Base-by-base conservation (phyloP, 2,797 vertebrate species). In the Notolabrus celidotus region DNA sequence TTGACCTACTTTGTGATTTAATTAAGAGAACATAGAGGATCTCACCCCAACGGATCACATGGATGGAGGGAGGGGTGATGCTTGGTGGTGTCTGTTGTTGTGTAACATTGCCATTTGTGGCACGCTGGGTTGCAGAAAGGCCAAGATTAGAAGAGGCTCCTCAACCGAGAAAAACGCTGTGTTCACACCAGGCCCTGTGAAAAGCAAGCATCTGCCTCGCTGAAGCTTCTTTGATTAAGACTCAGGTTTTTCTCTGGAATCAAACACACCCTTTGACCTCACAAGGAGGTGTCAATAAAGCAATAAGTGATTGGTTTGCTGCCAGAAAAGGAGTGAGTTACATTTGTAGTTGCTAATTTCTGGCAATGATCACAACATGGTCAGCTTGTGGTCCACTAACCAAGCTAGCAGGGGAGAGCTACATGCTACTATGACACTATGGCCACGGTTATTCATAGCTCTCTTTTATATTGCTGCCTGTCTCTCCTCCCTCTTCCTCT, bases 1-100 rank as follows among this genome's bases (percentile, higher is more conserved):
- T 77, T 89, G 87, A 89, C 89, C 85, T 83, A 89, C 50, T 89
- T 90, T 83, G 52, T 68, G 66, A 74, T 86, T 85, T 86, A 87
- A 90, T 90, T 86, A 86, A 77, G 54, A 65, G 74, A 81, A 72
- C 64, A 59, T 20, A 47, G 75, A 85, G 65, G 58, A 80, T 47
- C 65, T 67, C 75, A 77, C 59, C 54, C 50, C 16, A 78, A 77
- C 65, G 73, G 33, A 75, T 83, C 74, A 67, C 60, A 84, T 22
- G 56, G 71, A 76, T 61, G 76, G 70, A 45, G 52, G 69, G 65
- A 76, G 45, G 70, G 59, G 60, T 74, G 65, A 80, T 51, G 60
- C 43, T 72, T 66, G 68, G 45, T 41, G 23, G 55, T 69, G 64
- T 62, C 46, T 74, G 55, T 55, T 72, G 82, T 87, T 87, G 79